Conservation (phyloP, 2,113 vertebrate species). For the Spheniscus mendiculus region DNA sequence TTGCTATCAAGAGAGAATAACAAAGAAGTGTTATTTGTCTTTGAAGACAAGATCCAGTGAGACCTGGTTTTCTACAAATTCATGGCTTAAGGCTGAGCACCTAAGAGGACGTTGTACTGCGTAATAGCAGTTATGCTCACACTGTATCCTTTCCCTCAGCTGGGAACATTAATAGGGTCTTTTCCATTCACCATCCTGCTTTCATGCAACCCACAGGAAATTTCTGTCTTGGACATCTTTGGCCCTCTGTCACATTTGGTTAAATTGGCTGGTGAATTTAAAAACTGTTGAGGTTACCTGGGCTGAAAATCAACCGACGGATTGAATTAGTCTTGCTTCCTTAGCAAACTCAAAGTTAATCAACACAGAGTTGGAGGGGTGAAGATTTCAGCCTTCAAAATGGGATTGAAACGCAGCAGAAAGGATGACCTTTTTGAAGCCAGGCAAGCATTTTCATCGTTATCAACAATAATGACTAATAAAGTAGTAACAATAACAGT, state of each 20-base stretch:
- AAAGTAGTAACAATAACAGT: neutral
- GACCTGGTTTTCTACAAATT: neutral
- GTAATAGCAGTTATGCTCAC: neutral
- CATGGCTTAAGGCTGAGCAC: neutral
- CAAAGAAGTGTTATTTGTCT: neutral
- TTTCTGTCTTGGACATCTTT: neutral
- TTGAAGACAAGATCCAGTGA: slow-evolving; percentile 4
- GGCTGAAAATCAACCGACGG: neutral
- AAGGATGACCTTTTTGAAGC: neutral
- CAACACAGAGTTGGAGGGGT: neutral
- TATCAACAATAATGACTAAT: slow-evolving; percentile 26
- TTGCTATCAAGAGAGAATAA: slow-evolving; percentile 1
- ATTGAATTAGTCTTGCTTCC: neutral
- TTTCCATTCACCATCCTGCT: neutral
- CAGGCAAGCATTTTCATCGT: neutral
- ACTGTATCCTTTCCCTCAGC: neutral
- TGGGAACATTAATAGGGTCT: neutral
- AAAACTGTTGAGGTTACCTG: neutral
- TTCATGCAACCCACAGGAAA: neutral
- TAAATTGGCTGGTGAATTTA: neutral
- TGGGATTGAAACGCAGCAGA: neutral
- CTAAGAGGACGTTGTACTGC: neutral
- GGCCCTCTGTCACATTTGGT: neutral
- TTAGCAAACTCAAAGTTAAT: neutral
- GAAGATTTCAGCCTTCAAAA: neutral